phyloP scores from a whole-genome alignment of 2,113 vertebrate genomes.

The Hypomesus transpacificus region DNA sequence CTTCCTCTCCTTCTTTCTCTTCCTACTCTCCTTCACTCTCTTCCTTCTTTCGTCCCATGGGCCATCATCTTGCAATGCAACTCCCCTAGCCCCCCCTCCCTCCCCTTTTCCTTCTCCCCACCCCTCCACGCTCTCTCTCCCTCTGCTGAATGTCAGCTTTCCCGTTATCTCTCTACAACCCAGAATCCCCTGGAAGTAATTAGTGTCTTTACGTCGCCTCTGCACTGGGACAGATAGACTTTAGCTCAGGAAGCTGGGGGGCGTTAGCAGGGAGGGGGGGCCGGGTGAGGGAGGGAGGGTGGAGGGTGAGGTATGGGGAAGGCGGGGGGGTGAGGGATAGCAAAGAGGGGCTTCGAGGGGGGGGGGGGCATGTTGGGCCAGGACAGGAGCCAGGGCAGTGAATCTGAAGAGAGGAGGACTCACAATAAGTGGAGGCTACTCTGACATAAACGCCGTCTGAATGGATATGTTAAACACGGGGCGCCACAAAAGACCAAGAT shows the following conservation, averaged over 20 bases:
- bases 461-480: background rate
- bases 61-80: background rate
- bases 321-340: background rate
- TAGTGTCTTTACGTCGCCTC: slow-evolving; percentile 20
- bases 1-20: too few relatives aligned
- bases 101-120: background rate
- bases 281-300: background rate
- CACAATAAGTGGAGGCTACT: background rate
- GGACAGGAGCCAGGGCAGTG: background rate
- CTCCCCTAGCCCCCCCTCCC: too few relatives aligned
- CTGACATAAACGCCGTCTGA: background rate
- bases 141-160: background rate
- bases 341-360: too few relatives aligned
- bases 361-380: too few relatives aligned
- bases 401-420: background rate
- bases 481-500: background rate
- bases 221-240: slow-evolving; percentile 14
- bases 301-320: background rate
- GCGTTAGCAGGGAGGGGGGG: background rate
- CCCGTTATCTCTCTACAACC: slow-evolving; percentile 16
- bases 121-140: background rate
- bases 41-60: background rate
- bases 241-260: background rate
- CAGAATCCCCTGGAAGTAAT: slow-evolving; percentile 27
- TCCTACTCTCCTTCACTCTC: slow-evolving; percentile 1